Base-by-base conservation (phyloP, 2,888 invertebrate species). In the Dryobota labecula region DNA sequence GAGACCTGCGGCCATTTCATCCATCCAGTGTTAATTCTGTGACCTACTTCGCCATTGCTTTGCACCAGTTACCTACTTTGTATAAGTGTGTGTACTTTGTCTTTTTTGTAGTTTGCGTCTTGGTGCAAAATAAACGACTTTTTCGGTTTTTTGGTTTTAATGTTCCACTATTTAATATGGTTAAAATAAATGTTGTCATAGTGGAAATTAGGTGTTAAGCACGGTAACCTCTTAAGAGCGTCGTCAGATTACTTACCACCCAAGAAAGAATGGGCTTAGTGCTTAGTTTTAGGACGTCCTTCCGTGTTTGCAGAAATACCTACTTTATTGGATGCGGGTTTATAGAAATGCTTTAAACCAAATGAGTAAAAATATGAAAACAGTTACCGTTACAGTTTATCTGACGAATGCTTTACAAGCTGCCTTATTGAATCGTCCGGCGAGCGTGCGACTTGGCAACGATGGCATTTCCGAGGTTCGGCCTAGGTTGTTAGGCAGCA, bases 371-470 rank as follows among this genome's bases (percentile, higher is more conserved):
- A 33, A 15, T 36, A 57, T 15, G 2, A 41, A 68, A 24, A 69
- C 11, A 11, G 38, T 24, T 20, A 75, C 53, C 45, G 13, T 47
- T 27, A 8, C 30, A 49, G 9, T 27, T 70, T 64, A 86, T 80
- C 94, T 89, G 30, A 92, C 94, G 84, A 96, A 97, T 66, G 92
- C 93, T 80, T 96, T 95, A 86, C 97, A 97, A 77, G 96, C 96
- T 2, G 93, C 92, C 72, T 96, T 96, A 80, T 96, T 95, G 87
- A 93, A 97, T 33, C 96, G 93, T 3, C 96, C 97, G 20, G 94
- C 95, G 13, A 97, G 93, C 0, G 96, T 96, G 65, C 97, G 94
- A 20, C 95, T 92, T 0, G 97, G 97, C 54, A 97, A 86, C n/a
- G 94, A 88, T 0, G 97, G 97, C 24, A 95, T 88, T 24, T 92